Evolutionary conservation across 2,113 vertebrate genomes (phyloP).

Genomic region (Aptenodytes forsteri): DNA sequence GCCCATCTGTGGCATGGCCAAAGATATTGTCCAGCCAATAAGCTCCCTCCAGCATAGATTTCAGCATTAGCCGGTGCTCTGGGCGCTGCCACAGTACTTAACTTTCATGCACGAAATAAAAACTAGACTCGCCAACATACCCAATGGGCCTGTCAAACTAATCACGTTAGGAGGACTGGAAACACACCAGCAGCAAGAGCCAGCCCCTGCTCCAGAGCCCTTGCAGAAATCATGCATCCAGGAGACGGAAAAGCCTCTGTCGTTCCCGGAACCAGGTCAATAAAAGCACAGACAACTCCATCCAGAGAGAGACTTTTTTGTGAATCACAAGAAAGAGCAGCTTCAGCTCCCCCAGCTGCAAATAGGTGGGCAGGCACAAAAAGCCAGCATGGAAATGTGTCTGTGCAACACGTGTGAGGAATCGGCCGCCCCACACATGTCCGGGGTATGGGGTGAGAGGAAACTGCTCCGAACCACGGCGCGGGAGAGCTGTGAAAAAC

Average conservation of each 20-base stretch:
- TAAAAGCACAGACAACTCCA: slow-evolving; percentile 53
- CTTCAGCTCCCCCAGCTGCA: slow-evolving; percentile 1
- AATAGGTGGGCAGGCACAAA: slow-evolving; percentile 12
- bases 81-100: background rate
- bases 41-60: background rate
- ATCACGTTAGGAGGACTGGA: slow-evolving; percentile 18
- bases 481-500: background rate
- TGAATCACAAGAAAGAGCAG: background rate
- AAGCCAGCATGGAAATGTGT: background rate
- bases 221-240: background rate
- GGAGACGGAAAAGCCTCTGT: slow-evolving; percentile 20
- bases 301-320: slow-evolving; percentile 7
- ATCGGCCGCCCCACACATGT: background rate
- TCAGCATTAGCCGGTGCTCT: background rate
- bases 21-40: background rate
- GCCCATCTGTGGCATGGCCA: background rate
- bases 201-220: background rate
- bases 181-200: slow-evolving; percentile 26
- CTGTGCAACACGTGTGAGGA: slow-evolving; percentile 30
- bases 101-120: background rate
- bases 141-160: slow-evolving; percentile 54
- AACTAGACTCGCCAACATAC: background rate
- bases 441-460: background rate
- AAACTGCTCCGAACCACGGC: background rate
- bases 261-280: slow-evolving; percentile 57